Conservation (phyloP, 2,113 vertebrate species). For the Prolemur simus region DNA sequence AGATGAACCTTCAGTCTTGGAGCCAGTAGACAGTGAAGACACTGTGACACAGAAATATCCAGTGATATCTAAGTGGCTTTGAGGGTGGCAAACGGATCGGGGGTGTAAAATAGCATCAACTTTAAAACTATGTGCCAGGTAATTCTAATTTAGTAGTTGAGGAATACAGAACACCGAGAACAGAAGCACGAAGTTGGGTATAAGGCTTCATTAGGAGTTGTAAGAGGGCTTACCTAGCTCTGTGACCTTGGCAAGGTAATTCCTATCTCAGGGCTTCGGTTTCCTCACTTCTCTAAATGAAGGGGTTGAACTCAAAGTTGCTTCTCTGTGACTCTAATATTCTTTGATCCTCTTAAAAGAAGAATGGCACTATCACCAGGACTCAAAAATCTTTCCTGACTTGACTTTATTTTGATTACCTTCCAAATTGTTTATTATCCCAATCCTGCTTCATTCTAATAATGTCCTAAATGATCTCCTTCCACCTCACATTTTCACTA, state of each 20-base stretch:
- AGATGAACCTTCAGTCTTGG: neutral
- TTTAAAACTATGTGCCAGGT: neutral
- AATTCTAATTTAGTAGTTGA: neutral
- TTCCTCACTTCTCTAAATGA: constrained; percentile 2
- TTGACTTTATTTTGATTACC: neutral
- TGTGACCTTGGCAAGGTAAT: neutral
- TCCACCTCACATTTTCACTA: neutral
- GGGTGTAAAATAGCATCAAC: neutral
- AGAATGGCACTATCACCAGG: neutral
- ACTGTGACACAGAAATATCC: neutral
- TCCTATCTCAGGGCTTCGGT: neutral
- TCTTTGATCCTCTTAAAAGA: neutral
- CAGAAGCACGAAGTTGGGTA: neutral
- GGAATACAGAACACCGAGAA: neutral
- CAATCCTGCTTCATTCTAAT: neutral
- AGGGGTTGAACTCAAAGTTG: neutral
- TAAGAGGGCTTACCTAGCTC: neutral
- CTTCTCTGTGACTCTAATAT: neutral
- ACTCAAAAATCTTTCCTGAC: neutral
- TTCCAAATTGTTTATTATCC: neutral
- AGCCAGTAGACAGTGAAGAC: neutral
- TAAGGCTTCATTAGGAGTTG: neutral
- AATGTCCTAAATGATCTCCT: neutral
- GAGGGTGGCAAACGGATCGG: neutral
- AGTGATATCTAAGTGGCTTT: neutral